phyloP scores from a whole-genome alignment of 2,888 invertebrate genomes.

The Melikaiella ostensackeni region DNA sequence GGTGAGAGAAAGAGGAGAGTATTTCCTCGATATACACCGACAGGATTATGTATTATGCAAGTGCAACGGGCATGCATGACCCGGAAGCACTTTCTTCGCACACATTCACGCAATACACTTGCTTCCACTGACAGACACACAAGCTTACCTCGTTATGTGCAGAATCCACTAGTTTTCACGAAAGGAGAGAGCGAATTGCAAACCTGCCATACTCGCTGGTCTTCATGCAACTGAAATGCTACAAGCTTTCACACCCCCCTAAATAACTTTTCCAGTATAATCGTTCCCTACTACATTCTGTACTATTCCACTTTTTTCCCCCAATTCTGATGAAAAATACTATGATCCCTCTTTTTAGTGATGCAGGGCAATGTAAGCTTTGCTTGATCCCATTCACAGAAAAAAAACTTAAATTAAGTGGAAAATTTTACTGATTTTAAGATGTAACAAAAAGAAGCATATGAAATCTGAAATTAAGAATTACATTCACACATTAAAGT shows the following conservation, averaged over 20 bases:
- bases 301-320: not conserved
- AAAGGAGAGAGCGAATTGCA: conserved; percentile 53
- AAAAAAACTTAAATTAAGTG: too few relatives aligned
- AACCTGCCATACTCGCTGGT: conserved; percentile 45
- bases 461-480: too few relatives aligned
- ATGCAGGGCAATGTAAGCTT: too few relatives aligned
- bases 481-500: too few relatives aligned
- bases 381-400: too few relatives aligned
- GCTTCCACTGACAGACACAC: conserved; percentile 41
- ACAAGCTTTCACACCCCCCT: conserved; percentile 57
- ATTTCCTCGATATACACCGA: not conserved
- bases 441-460: too few relatives aligned
- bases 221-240: conserved; percentile 61
- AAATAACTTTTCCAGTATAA: conserved; percentile 59
- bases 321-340: not conserved
- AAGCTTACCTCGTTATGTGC: conserved; percentile 42
- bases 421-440: too few relatives aligned
- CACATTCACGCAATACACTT: conserved; percentile 56
- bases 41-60: conserved; percentile 14
- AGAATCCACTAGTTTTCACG: conserved; percentile 40
- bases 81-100: conserved; percentile 71
- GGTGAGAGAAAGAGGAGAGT: conserved; percentile 10
- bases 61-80: conserved; percentile 47
- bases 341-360: too few relatives aligned
- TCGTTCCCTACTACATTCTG: conserved; percentile 40